phyloP scores from a whole-genome alignment of 2,113 vertebrate species.

The Sigmodon hispidus region DNA sequence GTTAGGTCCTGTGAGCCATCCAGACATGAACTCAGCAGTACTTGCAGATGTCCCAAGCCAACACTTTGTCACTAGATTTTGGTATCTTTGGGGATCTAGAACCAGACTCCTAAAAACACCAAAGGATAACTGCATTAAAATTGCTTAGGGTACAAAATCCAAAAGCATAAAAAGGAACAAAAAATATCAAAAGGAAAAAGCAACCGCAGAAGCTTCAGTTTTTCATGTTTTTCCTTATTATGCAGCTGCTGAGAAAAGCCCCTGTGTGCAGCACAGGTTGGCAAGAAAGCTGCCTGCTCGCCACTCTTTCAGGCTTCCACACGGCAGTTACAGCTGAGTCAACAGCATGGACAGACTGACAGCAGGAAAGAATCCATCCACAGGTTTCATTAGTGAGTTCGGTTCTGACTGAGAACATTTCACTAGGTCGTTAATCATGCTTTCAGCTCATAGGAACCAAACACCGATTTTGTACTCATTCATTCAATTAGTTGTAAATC shows the following conservation, averaged over 20 bases:
- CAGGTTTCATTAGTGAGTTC: not conserved
- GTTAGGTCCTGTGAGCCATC: not conserved
- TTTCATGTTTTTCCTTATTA: conserved; percentile 34
- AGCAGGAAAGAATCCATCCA: not conserved
- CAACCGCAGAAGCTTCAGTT: conserved; percentile 19
- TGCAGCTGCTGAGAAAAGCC: conserved; percentile 1
- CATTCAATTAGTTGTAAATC: not conserved
- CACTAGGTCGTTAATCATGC: not conserved
- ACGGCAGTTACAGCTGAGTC: conserved; percentile 58
- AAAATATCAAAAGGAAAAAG: conserved; percentile 46
- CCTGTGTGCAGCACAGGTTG: not conserved
- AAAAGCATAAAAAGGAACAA: not conserved
- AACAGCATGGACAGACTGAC: conserved; percentile 29
- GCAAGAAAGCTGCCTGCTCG: not conserved
- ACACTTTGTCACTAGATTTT: not conserved
- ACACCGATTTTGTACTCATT: not conserved
- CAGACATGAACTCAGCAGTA: not conserved
- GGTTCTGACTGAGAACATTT: not conserved
- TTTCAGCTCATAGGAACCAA: not conserved
- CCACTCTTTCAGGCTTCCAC: not conserved
- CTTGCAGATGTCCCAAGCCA: not conserved
- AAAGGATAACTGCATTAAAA: not conserved
- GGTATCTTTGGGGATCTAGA: not conserved
- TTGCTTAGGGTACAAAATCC: not conserved
- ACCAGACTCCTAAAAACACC: not conserved